phyloP scores from a whole-genome alignment of 2,888 invertebrate species.

The Cephus pulcher region DNA sequence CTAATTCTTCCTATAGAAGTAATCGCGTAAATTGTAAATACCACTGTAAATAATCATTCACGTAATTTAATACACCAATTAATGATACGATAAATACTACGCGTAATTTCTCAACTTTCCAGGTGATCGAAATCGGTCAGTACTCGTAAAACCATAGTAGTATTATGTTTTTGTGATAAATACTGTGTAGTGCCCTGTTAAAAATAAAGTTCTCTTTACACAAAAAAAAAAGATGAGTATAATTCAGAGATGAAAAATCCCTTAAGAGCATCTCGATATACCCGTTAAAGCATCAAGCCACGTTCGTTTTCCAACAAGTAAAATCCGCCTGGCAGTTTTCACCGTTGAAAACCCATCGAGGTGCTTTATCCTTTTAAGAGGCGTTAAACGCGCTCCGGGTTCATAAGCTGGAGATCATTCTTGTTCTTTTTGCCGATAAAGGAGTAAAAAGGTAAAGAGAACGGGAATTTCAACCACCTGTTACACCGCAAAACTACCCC shows the following conservation, averaged over 20 bases:
- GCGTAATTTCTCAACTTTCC: constrained; percentile 5
- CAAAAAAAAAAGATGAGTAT: not conserved
- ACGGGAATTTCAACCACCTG: constrained; percentile 63
- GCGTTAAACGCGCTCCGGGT: constrained; percentile 60
- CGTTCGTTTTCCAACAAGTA: not conserved
- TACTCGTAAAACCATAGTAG: constrained; percentile 43
- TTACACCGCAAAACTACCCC: constrained; percentile 59
- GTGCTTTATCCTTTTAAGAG: constrained; percentile 62
- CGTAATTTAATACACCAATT: constrained; percentile 16
- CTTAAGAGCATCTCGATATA: not conserved
- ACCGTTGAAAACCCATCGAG: constrained; percentile 41
- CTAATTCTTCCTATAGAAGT: not conserved
- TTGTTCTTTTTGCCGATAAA: constrained; percentile 62
- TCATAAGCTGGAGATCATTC: constrained; percentile 60
- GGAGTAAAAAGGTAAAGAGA: constrained; percentile 59
- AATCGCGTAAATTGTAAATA: constrained; percentile 20
- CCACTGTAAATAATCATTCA: constrained; percentile 42
- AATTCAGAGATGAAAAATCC: not conserved
- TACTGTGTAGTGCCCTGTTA: constrained; percentile 40
- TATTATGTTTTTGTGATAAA: constrained; percentile 60
- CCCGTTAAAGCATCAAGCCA: not conserved
- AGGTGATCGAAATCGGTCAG: constrained; percentile 33
- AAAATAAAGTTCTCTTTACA: constrained; percentile 36
- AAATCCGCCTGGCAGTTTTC: constrained; percentile 44
- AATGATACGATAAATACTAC: not conserved